phyloP scores from a whole-genome alignment of 2,797 vertebrate species.

The Neosalanx taihuensis region DNA sequence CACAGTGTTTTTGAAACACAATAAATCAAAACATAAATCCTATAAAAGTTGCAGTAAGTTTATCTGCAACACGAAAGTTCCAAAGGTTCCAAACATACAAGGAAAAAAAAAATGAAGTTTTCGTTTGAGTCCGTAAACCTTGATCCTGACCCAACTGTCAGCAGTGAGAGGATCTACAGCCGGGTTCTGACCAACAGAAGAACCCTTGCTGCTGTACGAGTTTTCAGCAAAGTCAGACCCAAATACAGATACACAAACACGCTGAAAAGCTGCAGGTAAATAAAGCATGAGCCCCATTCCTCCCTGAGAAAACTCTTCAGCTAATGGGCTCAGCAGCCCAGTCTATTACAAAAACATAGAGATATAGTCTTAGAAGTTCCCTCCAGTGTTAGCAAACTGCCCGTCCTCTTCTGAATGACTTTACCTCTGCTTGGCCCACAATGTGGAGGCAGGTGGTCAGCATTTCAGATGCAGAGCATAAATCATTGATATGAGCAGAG shows the following conservation, averaged over 20 bases:
- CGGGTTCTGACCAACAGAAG: conserved; percentile 42
- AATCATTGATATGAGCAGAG: conserved; percentile 53
- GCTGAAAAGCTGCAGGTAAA: conserved; percentile 22
- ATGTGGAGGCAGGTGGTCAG: conserved; percentile 43
- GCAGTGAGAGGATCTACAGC: conserved; percentile 27
- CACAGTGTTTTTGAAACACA: conserved; percentile 44
- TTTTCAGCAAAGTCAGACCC: conserved; percentile 41
- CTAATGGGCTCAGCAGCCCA: conserved; percentile 9
- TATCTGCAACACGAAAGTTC: conserved; percentile 12
- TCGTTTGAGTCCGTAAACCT: not conserved
- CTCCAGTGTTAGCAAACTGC: conserved; percentile 23
- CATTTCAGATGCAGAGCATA: conserved; percentile 45
- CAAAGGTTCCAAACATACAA: not conserved
- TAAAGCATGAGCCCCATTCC: conserved; percentile 34
- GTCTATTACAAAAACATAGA: not conserved
- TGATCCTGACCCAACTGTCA: no score
- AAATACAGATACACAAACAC: conserved; percentile 34
- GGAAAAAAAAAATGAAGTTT: not conserved
- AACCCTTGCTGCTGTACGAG: conserved; percentile 36
- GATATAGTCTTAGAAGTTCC: conserved; percentile 22
- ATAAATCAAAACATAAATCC: conserved; percentile 42
- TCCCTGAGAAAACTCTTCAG: conserved; percentile 16
- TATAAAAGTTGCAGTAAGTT: not conserved
- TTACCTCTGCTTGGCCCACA: conserved; percentile 25
- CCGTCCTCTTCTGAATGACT: conserved; percentile 34